phyloP scores from a whole-genome alignment of 2,797 vertebrate genomes.

The Rallus crepitans region DNA sequence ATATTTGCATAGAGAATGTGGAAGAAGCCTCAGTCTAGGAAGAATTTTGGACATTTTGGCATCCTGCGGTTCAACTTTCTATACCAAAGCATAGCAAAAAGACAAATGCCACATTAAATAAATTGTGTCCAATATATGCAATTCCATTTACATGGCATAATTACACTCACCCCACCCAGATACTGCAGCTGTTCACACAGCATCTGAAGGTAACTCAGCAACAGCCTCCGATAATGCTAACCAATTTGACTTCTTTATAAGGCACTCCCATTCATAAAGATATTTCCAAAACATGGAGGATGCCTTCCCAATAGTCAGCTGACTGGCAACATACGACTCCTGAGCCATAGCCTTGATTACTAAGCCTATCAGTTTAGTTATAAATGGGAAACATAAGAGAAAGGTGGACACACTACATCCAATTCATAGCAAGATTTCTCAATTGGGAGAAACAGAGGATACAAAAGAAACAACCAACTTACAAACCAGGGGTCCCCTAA shows the following conservation, averaged over 20 bases:
- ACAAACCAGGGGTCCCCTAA: neutral
- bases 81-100: neutral
- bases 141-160: neutral
- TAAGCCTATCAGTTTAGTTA: neutral
- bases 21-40: neutral
- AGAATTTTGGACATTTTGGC: neutral
- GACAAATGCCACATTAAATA: neutral
- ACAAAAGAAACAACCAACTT: neutral
- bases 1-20: neutral
- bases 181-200: neutral
- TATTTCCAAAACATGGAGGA: neutral
- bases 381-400: neutral
- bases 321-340: neutral
- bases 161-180: neutral
- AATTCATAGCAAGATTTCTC: neutral
- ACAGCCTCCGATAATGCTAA: neutral
- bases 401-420: neutral
- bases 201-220: neutral
- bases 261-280: neutral
- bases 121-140: neutral
- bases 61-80: neutral
- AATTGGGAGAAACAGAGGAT: neutral
- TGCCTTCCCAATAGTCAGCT: rapidly evolving
- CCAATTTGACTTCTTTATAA: neutral
- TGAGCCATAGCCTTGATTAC: neutral